These are phyloP conservation scores for Miichthys miiuy DNA, from an alignment of 2,797 vertebrate genomes.

Conservation along the genomic window DNA sequence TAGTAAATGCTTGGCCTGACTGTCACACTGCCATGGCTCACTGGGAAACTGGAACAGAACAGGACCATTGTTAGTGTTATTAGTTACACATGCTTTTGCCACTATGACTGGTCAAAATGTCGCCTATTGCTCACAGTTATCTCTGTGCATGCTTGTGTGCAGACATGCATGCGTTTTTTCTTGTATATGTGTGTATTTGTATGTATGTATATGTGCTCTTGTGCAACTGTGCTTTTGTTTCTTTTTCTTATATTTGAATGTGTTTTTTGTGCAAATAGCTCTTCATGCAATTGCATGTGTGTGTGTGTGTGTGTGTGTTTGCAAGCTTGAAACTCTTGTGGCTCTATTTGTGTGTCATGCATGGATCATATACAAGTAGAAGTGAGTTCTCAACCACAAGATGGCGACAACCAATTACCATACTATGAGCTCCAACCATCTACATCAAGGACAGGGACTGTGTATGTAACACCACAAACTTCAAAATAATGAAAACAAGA, in stretches of 20 bases:
- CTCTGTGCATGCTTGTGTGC: neutral
- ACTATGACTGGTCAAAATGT: neutral
- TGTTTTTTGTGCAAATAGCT: neutral
- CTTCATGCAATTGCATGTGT: neutral
- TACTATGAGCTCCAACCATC: neutral
- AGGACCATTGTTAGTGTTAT: neutral
- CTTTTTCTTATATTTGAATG: no score
- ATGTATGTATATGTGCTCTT: neutral
- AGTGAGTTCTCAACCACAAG: conserved; percentile 64
- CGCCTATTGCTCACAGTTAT: neutral
- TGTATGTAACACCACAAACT: neutral
- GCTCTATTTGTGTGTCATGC: neutral
- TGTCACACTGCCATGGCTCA: neutral
- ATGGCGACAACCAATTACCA: conserved; percentile 65
- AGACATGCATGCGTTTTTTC: neutral
- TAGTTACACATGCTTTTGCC: neutral
- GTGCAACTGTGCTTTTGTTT: no score
- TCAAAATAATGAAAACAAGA: neutral
- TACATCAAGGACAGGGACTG: neutral
- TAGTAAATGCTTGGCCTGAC: neutral
- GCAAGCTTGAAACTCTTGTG: neutral
- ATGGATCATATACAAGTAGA: neutral
- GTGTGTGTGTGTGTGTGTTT: neutral
- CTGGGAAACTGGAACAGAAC: neutral
- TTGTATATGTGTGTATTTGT: neutral